Base-by-base conservation (phyloP, 2,797 vertebrate genomes). In the Tapera naevia region DNA sequence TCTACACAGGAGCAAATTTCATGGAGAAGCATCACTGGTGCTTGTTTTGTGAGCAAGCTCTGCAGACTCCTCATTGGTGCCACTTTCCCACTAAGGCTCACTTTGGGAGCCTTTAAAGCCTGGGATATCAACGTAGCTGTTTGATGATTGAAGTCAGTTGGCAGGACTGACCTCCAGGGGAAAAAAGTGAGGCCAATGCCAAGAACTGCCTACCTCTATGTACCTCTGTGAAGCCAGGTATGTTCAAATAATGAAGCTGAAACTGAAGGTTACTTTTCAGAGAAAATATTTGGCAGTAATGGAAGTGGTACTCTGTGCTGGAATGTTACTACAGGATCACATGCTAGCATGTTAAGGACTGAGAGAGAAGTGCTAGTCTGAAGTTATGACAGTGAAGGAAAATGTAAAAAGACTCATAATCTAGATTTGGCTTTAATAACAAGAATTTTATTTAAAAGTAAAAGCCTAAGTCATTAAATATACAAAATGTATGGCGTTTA, bases 41-140 rank as follows among this genome's bases (percentile, higher is more conserved):
- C 39, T 86, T 5, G 0, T 58, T 80, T 21, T 51, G 65, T 24
- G 43, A 57, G 21, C 0, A 0, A 91, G 23, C 7, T 79, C 72
- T 80, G 43, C 6, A 53, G 27, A 43, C 65, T 85, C 5, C 0
- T n/a, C n/a, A n/a, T 32, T 30, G 58, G 48, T 37, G 35, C n/a
- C 0, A 2, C 51, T 81, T 64, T 66, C 46, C 43, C 58, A 56
- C 4, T 7, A 60, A 81, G 35, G 11, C 8, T 51, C 7, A 3
- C 66, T 66, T 89, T 76, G 23, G 7, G 11, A n/a, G n/a, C n/a
- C 18, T 51, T 83, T 13, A 17, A 45, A 84, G 57, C 25, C 24
- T 24, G 17, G 16, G 22, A 75, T n/a, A n/a, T n/a, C n/a, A n/a
- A n/a, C n/a, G n/a, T n/a, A n/a, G n/a, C n/a, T n/a, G n/a, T n/a